Evolutionary conservation across 2,113 vertebrate genomes (phyloP).

Genomic region (Chascanopsetta lugubris): DNA sequence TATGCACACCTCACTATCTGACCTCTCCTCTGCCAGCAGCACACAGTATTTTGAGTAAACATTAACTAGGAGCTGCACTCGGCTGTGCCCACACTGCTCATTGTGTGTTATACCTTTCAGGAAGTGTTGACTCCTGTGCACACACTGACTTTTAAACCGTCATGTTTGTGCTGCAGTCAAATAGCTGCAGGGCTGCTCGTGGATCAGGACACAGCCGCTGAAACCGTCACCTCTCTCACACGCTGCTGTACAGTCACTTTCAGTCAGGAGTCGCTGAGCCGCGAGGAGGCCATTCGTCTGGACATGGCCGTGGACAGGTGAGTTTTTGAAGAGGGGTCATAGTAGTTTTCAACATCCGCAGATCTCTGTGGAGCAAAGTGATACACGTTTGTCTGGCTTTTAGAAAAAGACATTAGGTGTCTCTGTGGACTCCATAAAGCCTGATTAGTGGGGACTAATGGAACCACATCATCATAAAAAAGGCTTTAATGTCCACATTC

Average conservation of each 20-base stretch:
- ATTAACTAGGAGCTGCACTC: constrained; percentile 66
- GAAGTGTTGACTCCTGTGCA: background rate
- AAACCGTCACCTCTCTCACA: constrained; percentile 23
- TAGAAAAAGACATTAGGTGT: background rate
- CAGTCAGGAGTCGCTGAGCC: constrained; percentile 47
- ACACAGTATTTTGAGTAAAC: constrained; percentile 66
- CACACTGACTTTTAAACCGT: background rate
- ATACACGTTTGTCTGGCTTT: background rate
- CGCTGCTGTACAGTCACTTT: background rate
- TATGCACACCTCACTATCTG: constrained; percentile 39
- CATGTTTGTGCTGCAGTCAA: constrained; percentile 7
- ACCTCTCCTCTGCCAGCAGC: background rate
- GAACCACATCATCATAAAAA: background rate
- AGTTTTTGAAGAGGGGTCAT: constrained; percentile 38
- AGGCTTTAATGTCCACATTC: background rate
- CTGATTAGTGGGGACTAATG: background rate
- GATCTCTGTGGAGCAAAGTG: background rate
- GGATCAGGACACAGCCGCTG: constrained; percentile 26
- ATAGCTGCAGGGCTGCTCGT: background rate
- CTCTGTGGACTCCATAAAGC: background rate
- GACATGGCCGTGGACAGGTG: constrained; percentile 67
- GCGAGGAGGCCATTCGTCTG: constrained; percentile 28
- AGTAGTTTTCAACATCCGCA: constrained; percentile 10
- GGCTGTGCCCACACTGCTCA: constrained; percentile 8
- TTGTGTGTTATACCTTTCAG: background rate